These are phyloP conservation scores for Brachionus asplanchnoidis DNA, from an alignment of 1,140 invertebrate genomes.

Conservation along the genomic window DNA sequence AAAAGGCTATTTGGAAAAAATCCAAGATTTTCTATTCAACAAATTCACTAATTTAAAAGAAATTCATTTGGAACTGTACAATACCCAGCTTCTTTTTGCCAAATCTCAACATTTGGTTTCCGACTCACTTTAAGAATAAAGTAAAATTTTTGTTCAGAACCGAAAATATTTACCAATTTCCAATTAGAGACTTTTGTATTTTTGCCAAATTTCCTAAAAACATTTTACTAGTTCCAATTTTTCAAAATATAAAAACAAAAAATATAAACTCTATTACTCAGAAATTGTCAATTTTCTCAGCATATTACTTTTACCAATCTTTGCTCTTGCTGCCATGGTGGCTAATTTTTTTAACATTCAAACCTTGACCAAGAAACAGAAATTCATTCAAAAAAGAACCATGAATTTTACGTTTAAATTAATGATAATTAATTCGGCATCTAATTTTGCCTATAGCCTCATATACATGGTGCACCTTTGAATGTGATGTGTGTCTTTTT, in stretches of 20 bases:
- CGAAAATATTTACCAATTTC: not conserved
- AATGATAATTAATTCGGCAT: not conserved
- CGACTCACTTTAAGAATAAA: not conserved
- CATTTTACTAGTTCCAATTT: not conserved
- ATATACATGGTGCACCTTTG: not conserved
- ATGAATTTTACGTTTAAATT: not conserved
- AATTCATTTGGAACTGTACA: not conserved
- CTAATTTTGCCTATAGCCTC: not conserved
- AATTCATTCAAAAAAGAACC: not conserved
- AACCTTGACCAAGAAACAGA: not conserved
- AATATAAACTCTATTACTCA: not conserved
- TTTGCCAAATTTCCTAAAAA: not conserved
- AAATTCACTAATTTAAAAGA: not conserved
- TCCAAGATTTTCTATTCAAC: not conserved
- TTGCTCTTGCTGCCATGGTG: not conserved
- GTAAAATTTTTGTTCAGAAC: not conserved
- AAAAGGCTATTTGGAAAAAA: not conserved
- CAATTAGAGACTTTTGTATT: not conserved
- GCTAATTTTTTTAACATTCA: not conserved
- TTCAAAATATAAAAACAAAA: not conserved
- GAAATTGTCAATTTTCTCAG: not conserved
- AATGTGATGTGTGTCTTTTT: not conserved
- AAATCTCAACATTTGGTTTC: not conserved
- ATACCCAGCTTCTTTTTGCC: not conserved
- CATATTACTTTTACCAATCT: not conserved